Evolutionary conservation across 2,888 invertebrate genomes (phyloP).

Genomic region (Trachelus tabidus): DNA sequence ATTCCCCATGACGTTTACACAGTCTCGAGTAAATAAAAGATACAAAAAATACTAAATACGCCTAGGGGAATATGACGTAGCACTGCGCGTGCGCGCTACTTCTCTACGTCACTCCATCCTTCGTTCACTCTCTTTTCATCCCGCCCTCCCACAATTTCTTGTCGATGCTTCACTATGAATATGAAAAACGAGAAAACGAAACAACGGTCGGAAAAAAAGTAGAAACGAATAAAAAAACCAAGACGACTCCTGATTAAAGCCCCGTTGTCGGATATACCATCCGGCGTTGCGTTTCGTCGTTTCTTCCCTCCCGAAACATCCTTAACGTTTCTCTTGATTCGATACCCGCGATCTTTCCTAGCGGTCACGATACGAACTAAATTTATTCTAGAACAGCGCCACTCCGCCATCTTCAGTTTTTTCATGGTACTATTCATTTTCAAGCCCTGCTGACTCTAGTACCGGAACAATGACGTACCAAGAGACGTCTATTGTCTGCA

Average conservation of each 20-base stretch:
- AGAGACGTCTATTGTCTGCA: not conserved
- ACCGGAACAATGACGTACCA: not conserved
- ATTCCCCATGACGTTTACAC: not conserved
- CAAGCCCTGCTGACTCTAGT: not conserved
- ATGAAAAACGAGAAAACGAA: not conserved
- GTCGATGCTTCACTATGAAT: not conserved
- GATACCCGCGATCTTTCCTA: not conserved
- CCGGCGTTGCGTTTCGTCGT: not conserved
- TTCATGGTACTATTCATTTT: too few relatives aligned
- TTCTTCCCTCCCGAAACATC: not conserved
- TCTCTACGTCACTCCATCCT: not conserved
- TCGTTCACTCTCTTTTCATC: not conserved
- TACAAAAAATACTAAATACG: not conserved
- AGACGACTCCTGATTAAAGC: not conserved
- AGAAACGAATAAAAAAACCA: not conserved
- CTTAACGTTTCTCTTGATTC: not conserved
- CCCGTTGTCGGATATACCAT: not conserved
- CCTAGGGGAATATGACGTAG: not conserved
- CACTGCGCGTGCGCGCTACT: not conserved
- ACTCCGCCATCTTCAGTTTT: not conserved
- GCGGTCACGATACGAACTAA: not conserved
- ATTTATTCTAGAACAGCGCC: not conserved
- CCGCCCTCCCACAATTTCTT: not conserved
- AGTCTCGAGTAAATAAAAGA: not conserved
- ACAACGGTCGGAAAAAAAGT: not conserved